These are phyloP conservation scores for Calcarius lapponicus DNA, from an alignment of 2,797 vertebrate genomes.

Conservation along the genomic window DNA sequence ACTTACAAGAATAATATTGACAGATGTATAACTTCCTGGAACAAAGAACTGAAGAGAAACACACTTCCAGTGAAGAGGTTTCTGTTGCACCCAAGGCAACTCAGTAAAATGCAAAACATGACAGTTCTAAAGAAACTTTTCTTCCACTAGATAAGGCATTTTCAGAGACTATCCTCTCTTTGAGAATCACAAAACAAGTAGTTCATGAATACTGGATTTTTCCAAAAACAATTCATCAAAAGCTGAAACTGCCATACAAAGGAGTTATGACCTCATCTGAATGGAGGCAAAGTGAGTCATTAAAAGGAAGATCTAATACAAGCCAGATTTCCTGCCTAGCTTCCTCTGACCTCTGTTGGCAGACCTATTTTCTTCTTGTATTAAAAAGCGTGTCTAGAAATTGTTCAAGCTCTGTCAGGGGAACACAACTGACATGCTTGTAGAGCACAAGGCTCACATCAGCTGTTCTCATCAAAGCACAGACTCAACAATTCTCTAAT, in stretches of 20 bases:
- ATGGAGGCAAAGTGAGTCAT: constrained; percentile 20
- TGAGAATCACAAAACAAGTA: not conserved
- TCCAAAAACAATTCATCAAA: not conserved
- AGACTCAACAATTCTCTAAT: not conserved
- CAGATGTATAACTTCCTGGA: not conserved
- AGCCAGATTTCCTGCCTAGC: constrained; percentile 14
- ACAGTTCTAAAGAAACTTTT: not conserved
- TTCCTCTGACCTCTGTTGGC: constrained; percentile 37
- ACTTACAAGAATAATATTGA: not conserved
- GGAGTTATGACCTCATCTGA: constrained; percentile 7
- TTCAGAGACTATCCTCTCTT: not conserved
- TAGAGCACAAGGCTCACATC: not conserved
- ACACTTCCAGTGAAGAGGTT: not conserved
- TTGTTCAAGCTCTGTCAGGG: not conserved
- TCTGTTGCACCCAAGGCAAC: not conserved
- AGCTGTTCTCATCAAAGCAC: not conserved
- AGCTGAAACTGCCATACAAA: not conserved
- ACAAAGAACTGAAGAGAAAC: not conserved
- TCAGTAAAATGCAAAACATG: not conserved
- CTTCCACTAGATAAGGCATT: not conserved
- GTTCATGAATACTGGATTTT: not conserved
- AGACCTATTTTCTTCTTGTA: not conserved
- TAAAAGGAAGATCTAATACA: constrained; percentile 36
- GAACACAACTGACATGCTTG: not conserved
- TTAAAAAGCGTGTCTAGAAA: not conserved